A percentile compares a stretch with the other conserved stretches of the same genome.
Conservation (phyloP, 2,797 vertebrate genomes). For the Sparus aurata region DNA sequence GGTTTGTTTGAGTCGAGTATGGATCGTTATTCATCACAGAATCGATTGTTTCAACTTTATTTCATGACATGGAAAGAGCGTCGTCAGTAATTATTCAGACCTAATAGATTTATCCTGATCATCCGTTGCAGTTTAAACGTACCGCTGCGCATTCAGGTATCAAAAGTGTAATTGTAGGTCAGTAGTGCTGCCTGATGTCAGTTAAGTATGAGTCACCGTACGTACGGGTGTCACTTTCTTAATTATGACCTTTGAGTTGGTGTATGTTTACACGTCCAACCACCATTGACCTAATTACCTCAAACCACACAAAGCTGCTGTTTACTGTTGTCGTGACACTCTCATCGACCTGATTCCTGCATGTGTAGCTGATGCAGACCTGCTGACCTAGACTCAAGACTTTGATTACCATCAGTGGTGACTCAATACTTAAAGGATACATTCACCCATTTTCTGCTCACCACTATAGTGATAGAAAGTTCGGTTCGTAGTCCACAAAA, state of each 20-base stretch:
- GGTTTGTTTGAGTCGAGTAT: background rate
- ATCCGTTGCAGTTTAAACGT: background rate
- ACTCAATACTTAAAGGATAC: background rate
- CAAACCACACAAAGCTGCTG: constrained; percentile 46
- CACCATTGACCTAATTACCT: constrained; percentile 78
- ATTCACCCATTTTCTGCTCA: no score
- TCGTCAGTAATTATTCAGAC: background rate
- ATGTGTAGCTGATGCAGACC: background rate
- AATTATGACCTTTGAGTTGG: constrained; percentile 57
- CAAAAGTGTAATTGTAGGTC: constrained; percentile 15
- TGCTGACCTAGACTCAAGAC: constrained; percentile 18
- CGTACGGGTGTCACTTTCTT: constrained; percentile 63
- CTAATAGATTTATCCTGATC: background rate
- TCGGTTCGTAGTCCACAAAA: no score
- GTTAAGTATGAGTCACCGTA: constrained; percentile 14
- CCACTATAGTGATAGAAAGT: no score
- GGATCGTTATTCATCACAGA: background rate
- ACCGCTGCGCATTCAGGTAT: background rate
- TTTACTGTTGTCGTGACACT: constrained; percentile 28
- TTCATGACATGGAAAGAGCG: background rate
- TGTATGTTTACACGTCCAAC: constrained; percentile 66
- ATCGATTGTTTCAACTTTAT: background rate
- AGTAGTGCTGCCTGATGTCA: constrained; percentile 35
- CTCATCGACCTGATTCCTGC: background rate
- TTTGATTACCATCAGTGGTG: background rate